Base-by-base conservation (phyloP, 1,140 invertebrate genomes). In the Dendroctonus ponderosae region DNA sequence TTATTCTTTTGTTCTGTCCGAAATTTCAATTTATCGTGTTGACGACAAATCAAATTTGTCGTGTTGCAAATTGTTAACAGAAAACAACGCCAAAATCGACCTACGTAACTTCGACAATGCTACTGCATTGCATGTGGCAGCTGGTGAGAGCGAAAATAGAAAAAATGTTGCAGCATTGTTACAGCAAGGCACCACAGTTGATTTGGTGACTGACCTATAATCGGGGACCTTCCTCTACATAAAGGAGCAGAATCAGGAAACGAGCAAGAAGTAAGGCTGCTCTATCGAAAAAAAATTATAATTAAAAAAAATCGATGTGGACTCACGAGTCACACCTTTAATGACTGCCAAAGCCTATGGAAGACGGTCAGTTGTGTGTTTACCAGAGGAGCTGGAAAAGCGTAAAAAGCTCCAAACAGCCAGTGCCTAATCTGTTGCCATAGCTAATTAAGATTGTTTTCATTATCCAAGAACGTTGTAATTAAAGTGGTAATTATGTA, bases 111-210 rank as follows among this genome's bases (percentile, higher is more conserved):
- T n/a, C n/a, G n/a, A n/a, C n/a, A n/a, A n/a, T n/a, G n/a, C n/a
- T n/a, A n/a, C n/a, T n/a, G n/a, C n/a, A n/a, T n/a, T 70, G 63
- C 70, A 73, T 52, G 43, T 69, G 7, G 72, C 72, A 9, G 67
- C 72, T 12, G 44, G 14, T n/a, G 39, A 53, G 7, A 63, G 60
- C 44, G 12, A n/a, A 7, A 68, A 58, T 37, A 15, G 7, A n/a
- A 52, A 66, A 7, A 6, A 69, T 7, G 49, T 71, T 3, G 60
- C 66, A 37, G 38, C 67, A 8, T 50, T 73, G 40, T 26, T 73
- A 9, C 65, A 64, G 48, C 43, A 68, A 14, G 52, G 57, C 12
- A 67, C 70, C 1, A 39, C 15, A 7, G 26, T 14, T 8, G 39
- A 66, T 7, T 6, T 49, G 11, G 37, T 41, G 12, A 71, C 72